These are phyloP conservation scores for Melipona beecheii DNA, from an alignment of 2,888 invertebrate genomes.

Conservation along the genomic window DNA sequence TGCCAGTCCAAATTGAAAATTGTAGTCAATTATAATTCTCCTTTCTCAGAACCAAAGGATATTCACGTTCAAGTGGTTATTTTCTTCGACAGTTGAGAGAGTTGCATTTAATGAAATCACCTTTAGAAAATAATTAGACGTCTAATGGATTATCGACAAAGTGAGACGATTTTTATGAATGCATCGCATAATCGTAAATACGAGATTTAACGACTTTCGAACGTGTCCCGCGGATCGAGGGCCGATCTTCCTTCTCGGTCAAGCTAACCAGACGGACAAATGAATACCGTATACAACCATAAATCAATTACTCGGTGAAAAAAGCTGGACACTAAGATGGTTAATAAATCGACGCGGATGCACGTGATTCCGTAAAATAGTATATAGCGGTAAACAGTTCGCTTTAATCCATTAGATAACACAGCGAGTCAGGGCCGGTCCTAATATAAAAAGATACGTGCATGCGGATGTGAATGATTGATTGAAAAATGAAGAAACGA, in stretches of 20 bases:
- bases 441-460: too few species aligned
- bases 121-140: neutral
- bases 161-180: neutral
- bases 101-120: neutral
- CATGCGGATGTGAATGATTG: too few species aligned
- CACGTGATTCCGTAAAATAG: constrained; percentile 39
- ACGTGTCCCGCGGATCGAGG: neutral
- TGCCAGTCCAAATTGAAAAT: neutral
- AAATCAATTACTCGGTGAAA: constrained; percentile 6
- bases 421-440: neutral
- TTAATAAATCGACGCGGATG: constrained; percentile 39
- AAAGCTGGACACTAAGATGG: constrained; percentile 14
- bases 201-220: neutral
- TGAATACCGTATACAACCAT: constrained; percentile 7
- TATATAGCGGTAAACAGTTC: constrained; percentile 36
- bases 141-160: neutral
- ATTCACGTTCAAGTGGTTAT: neutral
- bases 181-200: neutral
- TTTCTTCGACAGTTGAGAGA: neutral
- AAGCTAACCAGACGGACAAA: constrained; percentile 3
- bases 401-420: constrained; percentile 41
- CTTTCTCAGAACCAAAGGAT: neutral
- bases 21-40: neutral
- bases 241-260: neutral
- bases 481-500: too few species aligned